Evolutionary conservation across 2,113 vertebrate genomes (phyloP), one percentile per base, ranked within the genome.

Genomic region (Penelope pileata): DNA sequence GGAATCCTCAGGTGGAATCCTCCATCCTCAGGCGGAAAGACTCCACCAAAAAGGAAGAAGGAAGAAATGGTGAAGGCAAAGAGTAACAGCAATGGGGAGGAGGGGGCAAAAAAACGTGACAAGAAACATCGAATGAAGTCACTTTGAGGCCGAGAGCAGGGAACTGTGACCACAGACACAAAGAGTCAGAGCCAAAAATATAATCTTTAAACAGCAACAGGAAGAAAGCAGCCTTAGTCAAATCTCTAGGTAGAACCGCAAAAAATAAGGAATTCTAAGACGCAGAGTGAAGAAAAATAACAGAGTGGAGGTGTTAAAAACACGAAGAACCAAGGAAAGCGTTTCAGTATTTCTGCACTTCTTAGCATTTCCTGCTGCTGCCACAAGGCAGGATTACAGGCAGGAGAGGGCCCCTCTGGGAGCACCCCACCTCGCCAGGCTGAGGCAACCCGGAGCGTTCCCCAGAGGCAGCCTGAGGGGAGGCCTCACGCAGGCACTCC

Each of bases 101-200:
- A 30, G 24, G 2, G 12, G 10, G 1, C 15, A 16, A 2, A 45
- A 54, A 50, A 45, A 8, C 3, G 1, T 16, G 43, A 30, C 9
- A 54, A 75, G 40, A 85, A 90, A 48, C 9, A 72, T 69, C 76
- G 36, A 63, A 75, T 1, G 5, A 91, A 77, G 38, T 16, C 43
- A 83, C 19, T 2, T 59, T 47, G 86, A 93, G 30, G 34, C 42
- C 59, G 15, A n/a, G 7, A 85, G 10, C n/a, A 67, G 16, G 7
- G 16, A 90, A 63, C 0, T 1, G 23, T 27, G 27, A 67, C 38
- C 64, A 67, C 5, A 88, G 34, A 58, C 0, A 13, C 8, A 62
- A 48, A 74, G 50, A 86, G 62, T 1, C 0, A 3, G 43, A 91
- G 17, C 14, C 54, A 67, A 80, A 67, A 16, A 4, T 22, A 59